phyloP scores from a whole-genome alignment of 2,888 invertebrate genomes.

The Acronicta leporina region DNA sequence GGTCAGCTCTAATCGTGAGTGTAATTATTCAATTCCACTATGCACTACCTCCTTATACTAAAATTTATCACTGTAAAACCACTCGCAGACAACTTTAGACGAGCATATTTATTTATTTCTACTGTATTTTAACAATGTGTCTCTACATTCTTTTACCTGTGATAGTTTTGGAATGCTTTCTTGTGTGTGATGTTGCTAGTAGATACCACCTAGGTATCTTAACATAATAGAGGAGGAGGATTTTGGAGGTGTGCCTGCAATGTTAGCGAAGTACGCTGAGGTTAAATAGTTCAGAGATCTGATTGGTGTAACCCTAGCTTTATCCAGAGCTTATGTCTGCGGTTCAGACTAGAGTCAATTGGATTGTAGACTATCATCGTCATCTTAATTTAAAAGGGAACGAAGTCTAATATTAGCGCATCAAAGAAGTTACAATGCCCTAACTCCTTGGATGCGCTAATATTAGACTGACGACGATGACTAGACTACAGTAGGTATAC shows the following conservation, averaged over 20 bases:
- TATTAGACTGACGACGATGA: too few relatives aligned
- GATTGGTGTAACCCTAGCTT: slow-evolving; percentile 4
- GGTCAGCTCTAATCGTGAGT: too few relatives aligned
- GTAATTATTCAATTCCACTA: too few relatives aligned
- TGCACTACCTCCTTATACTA: too few relatives aligned
- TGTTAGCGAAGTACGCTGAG: not conserved
- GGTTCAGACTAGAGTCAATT: slow-evolving; percentile 3
- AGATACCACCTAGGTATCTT: slow-evolving; percentile 12
- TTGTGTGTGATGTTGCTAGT: not conserved
- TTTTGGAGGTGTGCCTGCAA: slow-evolving; percentile 4
- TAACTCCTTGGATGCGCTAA: too few relatives aligned
- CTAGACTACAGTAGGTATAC: too few relatives aligned
- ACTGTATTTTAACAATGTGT: slow-evolving; percentile 4
- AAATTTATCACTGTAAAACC: too few relatives aligned
- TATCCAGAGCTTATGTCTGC: not conserved
- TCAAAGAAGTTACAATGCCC: too few relatives aligned
- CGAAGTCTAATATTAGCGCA: too few relatives aligned
- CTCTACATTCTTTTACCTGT: slow-evolving; percentile 14
- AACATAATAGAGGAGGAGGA: not conserved
- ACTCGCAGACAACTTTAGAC: too few relatives aligned
- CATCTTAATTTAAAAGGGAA: not conserved
- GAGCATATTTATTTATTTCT: too few relatives aligned
- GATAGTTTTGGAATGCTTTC: slow-evolving; percentile 18
- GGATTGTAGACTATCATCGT: not conserved
- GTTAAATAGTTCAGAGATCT: slow-evolving; percentile 9